A percentile compares a stretch with the other conserved stretches of the same genome.
phyloP scores from a whole-genome alignment of 2,113 vertebrate species.

The Eulemur macaco region DNA sequence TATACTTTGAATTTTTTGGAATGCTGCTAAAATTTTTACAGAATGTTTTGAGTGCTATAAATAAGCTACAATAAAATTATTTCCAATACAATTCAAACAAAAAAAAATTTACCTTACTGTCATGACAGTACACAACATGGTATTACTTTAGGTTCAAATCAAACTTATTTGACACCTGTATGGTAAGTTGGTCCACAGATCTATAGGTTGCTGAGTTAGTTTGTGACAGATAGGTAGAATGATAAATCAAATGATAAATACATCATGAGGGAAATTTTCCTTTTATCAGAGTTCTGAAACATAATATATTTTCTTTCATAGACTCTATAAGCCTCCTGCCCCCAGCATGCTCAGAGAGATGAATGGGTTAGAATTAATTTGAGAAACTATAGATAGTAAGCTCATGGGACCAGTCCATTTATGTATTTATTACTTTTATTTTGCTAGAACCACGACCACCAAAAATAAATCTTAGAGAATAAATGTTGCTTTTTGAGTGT shows the following conservation, averaged over 20 bases:
- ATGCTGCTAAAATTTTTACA: neutral
- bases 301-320: neutral
- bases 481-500: constrained; percentile 78
- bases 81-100: constrained; percentile 12
- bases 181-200: neutral
- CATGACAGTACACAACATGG: neutral
- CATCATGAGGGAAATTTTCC: constrained; percentile 14
- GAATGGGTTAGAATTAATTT: constrained; percentile 50
- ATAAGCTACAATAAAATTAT: neutral
- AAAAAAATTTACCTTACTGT: neutral
- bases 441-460: constrained; percentile 63
- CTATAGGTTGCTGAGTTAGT: neutral
- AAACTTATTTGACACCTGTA: constrained; percentile 23
- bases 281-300: constrained; percentile 39
- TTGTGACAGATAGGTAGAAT: neutral
- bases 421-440: constrained; percentile 66
- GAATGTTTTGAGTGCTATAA: neutral
- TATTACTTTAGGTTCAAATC: constrained; percentile 13
- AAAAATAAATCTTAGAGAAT: constrained; percentile 68
- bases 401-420: constrained; percentile 42
- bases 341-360: neutral
- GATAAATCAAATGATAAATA: constrained; percentile 21
- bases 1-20: neutral
- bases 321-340: neutral
- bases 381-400: constrained; percentile 47